Conservation (phyloP, 1,140 invertebrate genomes). For the Venustaconcha ellipsiformis region DNA sequence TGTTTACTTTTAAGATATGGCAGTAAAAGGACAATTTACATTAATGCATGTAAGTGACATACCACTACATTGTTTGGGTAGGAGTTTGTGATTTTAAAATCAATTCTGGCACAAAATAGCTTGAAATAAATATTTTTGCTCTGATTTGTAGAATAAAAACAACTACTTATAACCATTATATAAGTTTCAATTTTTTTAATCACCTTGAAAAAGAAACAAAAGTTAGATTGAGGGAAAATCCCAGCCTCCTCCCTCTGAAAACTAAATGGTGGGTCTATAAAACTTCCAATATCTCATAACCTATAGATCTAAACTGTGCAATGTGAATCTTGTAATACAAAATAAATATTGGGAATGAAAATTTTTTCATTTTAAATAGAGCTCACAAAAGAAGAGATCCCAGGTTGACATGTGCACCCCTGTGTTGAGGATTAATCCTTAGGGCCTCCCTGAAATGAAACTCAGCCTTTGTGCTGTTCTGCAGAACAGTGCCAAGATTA, state of each 20-base stretch:
- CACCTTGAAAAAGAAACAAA: background rate
- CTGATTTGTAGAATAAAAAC: too few relatives aligned
- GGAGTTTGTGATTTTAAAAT: too few relatives aligned
- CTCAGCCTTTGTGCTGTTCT: constrained; percentile 77
- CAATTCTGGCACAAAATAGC: too few relatives aligned
- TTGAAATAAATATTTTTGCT: too few relatives aligned
- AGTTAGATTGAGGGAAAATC: background rate
- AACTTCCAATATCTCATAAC: background rate
- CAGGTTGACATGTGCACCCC: constrained; percentile 88
- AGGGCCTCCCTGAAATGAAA: constrained; percentile 83
- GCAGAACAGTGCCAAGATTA: constrained; percentile 85
- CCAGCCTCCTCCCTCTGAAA: background rate
- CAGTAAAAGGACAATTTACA: too few relatives aligned
- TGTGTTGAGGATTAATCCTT: constrained; percentile 80
- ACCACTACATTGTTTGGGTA: too few relatives aligned
- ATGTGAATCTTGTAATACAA: background rate
- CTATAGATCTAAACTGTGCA: background rate
- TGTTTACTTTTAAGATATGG: too few relatives aligned
- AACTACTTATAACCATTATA: too few relatives aligned
- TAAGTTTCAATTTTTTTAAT: background rate
- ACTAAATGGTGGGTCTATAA: background rate
- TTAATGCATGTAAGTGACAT: too few relatives aligned
- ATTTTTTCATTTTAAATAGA: background rate
- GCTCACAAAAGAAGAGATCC: constrained; percentile 85
- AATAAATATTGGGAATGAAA: background rate